Base-by-base conservation (phyloP, 2,888 invertebrate species). In the Cephus rjabovi region DNA sequence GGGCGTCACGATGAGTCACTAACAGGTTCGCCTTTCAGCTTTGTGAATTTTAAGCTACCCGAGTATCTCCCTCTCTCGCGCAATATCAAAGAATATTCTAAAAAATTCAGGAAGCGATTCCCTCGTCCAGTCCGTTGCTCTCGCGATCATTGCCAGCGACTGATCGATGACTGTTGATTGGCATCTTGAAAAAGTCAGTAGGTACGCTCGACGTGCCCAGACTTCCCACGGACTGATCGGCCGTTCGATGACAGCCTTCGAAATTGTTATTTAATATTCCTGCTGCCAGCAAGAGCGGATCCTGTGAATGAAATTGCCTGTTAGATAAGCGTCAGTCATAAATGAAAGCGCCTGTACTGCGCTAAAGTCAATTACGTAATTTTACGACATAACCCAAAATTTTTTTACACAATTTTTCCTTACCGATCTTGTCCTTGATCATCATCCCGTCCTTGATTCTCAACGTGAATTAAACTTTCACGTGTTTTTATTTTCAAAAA, bases 21-120 rank as follows among this genome's bases (percentile, higher is more conserved):
- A 83, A 84, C 84, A 79, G 81, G 84, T 84, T 84, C 79, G 70
- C 74, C 69, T 73, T 56, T 79, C 73, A 73, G 75, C 34, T 23
- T 56, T 15, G 56, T 56, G 56, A 56, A 56, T 56, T 23, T 56
- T 9, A 56, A 56, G 2, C 23, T 23, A 23, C 56, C 56, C 56
- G 15, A 56, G 56, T 56, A 2, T 2, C 56, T 23, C 23, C 23
- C 23, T 23, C 56, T 23, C 9, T 56, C 3, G 56, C 56, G 23
- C 23, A 23, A 56, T 23, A 56, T 56, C 9, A 56, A 23, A 56
- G 9, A 2, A 6, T 9, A 23, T 56, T 56, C 6, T 9, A 23
- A 56, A 56, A 56, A 23, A 40, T 40, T 56, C 40, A 2, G 56
- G 56, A 56, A 56, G 9, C 40, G 23, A 23, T 15, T 40, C 40